Conservation (phyloP, 2,113 vertebrate genomes). For the Sakesphorus luctuosus region DNA sequence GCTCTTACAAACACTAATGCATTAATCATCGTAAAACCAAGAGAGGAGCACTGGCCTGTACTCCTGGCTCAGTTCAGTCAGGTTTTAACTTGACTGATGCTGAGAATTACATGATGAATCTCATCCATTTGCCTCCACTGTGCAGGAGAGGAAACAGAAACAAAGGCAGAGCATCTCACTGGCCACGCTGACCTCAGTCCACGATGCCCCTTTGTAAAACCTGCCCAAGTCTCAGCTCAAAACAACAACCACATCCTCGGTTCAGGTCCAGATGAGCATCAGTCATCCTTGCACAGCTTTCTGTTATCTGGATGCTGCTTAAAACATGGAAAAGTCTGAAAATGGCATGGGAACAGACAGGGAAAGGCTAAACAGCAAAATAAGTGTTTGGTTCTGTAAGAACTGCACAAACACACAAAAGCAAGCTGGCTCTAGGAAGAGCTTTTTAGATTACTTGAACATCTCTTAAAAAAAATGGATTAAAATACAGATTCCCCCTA, state of each 20-base stretch:
- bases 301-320: neutral
- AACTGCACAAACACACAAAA: neutral
- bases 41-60: neutral
- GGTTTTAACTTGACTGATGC: neutral
- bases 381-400: neutral
- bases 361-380: neutral
- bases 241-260: neutral
- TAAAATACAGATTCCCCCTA: constrained; percentile 64
- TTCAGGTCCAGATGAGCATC: neutral
- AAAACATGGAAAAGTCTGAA: neutral
- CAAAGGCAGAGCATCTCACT: neutral
- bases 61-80: neutral
- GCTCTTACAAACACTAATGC: constrained; percentile 54
- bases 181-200: neutral
- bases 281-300: neutral
- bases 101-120: neutral
- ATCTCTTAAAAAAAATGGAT: constrained; percentile 38
- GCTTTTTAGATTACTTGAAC: constrained; percentile 30
- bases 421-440: constrained; percentile 1
- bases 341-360: neutral
- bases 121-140: neutral
- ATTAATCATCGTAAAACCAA: constrained; percentile 40
- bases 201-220: neutral
- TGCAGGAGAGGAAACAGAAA: neutral
- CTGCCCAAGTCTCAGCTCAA: neutral